Base-by-base conservation (phyloP, 2,797 vertebrate genomes). In the Acanthopagrus latus region DNA sequence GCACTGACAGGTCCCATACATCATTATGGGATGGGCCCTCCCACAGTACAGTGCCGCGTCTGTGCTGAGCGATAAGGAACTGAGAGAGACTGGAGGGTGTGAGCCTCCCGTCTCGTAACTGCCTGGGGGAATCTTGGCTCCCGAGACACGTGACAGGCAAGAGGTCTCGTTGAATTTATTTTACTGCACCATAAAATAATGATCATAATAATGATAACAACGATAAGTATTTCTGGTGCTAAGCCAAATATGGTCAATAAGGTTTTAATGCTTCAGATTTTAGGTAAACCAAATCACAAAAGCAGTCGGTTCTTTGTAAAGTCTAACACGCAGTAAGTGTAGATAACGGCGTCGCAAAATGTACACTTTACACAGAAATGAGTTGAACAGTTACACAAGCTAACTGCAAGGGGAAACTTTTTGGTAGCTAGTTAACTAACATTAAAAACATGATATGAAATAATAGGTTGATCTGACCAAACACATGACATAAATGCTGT, bases 1-100 rank as follows among this genome's bases (percentile, higher is more conserved):
- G 83, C 81, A 62, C 71, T 87, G 91, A 91, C 90, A 92, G 81
- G 59, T 70, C 74, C 92, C 88, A 93, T 94, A 86, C 81, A 93
- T 93, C 92, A 94, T 77, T 50, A 38, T 14, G 80, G 88, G 87
- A 80, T 18, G 68, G 75, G 64, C 78, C 86, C 79, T 82, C 77
- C 82, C 67, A 51, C 41, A 76, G 76, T 74, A 83, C 82, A 88
- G 71, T 52, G 67, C 71, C 44, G 71, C 23, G 88, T 88, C 89
- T 91, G 90, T 82, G 85, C 80, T 66, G 47, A 89, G 84, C 64
- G 89, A 93, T 92, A 91, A 91, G 69, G 78, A 77, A 55, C 27
- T 63, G 80, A 71, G 80, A 71, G 76, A 68, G 74, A 65, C 60
- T 58, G 51, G 52, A 72, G 82, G 81, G 70, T 47, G 76, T 33